These are phyloP conservation scores for Ibycter americanus DNA, from an alignment of 2,797 vertebrate species.

Conservation along the genomic window DNA sequence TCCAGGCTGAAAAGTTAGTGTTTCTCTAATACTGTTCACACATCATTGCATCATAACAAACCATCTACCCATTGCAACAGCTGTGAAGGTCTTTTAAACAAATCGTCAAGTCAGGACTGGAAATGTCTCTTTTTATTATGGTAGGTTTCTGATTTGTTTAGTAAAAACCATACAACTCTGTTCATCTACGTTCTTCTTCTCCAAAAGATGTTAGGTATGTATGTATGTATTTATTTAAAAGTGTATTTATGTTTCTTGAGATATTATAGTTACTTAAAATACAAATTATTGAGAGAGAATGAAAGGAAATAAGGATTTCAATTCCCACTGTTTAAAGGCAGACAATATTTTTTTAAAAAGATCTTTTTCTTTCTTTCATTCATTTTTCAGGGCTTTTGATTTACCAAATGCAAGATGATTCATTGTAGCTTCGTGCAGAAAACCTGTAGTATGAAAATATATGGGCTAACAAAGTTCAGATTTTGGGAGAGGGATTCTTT, in stretches of 20 bases:
- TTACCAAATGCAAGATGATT: background rate
- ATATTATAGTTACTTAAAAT: background rate
- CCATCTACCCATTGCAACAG: background rate
- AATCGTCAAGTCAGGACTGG: background rate
- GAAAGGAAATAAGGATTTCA: background rate
- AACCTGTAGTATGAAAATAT: background rate
- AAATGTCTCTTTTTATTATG: background rate
- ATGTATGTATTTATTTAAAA: background rate
- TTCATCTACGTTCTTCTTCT: background rate
- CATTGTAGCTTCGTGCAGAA: background rate
- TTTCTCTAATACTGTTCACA: background rate
- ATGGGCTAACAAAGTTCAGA: background rate
- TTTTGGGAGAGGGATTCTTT: background rate
- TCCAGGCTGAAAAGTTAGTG: background rate
- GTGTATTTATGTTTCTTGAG: background rate
- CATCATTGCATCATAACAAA: background rate
- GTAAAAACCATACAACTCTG: background rate
- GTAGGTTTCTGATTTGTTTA: background rate
- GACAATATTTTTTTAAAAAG: background rate
- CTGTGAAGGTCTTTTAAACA: background rate
- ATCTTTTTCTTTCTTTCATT: background rate
- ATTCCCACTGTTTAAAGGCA: background rate
- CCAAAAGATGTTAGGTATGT: background rate
- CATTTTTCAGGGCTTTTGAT: background rate
- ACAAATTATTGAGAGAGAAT: background rate